These are phyloP conservation scores for Lepus oiostolus DNA, from an alignment of 2,797 vertebrate genomes.

Conservation along the genomic window DNA sequence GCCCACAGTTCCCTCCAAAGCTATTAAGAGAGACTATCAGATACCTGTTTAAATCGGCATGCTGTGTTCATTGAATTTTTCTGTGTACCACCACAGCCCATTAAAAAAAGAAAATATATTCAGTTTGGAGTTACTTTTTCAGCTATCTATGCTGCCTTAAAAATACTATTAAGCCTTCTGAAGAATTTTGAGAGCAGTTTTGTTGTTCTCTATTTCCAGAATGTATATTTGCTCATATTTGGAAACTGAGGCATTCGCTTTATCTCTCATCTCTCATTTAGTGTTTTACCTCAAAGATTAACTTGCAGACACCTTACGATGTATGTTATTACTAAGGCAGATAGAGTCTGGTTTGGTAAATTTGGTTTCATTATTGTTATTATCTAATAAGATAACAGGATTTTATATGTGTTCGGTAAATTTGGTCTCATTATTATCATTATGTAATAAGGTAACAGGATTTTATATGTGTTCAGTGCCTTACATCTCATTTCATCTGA, in stretches of 20 bases:
- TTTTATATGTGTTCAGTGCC: neutral
- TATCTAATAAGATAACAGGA: neutral
- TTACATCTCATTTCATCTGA: neutral
- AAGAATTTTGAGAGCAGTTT: constrained; percentile 19
- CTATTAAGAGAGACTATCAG: neutral
- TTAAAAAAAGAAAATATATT: neutral
- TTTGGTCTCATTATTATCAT: neutral
- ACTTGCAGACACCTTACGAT: neutral
- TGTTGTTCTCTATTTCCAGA: constrained; percentile 3
- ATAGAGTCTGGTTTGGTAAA: neutral
- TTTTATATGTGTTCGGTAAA: neutral
- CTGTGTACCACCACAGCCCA: neutral
- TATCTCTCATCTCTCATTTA: neutral
- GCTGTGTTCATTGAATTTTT: neutral
- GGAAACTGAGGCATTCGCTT: neutral
- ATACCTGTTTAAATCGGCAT: constrained; percentile 29
- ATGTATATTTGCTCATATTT: constrained; percentile 9
- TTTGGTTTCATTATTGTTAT: neutral
- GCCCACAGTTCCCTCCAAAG: neutral
- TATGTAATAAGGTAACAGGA: neutral
- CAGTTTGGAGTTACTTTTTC: neutral
- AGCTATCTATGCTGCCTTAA: neutral
- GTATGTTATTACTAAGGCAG: neutral
- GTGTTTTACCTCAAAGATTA: neutral
- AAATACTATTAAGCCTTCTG: neutral